Base-by-base conservation (phyloP, 1,140 invertebrate species). In the Cepaea nemoralis region DNA sequence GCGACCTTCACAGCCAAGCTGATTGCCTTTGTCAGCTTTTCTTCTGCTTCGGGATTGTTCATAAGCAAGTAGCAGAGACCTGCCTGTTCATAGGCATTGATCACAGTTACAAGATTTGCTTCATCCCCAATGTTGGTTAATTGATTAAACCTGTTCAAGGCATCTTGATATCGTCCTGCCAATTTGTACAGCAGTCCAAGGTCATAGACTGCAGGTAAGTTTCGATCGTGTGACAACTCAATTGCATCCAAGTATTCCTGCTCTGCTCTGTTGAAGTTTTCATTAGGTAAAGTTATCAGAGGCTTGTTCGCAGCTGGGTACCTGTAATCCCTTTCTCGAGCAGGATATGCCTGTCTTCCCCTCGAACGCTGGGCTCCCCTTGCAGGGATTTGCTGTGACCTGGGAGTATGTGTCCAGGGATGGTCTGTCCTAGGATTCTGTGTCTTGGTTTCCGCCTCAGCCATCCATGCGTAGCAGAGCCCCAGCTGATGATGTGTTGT, bases 401-500 rank as follows among this genome's bases (percentile, higher is more conserved):
- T 19, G 19, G 45, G 8, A 12, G 45, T 8, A 12, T 19, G 45
- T 48, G 45, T 19, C n/a, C n/a, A n/a, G n/a, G n/a, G n/a, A n/a
- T n/a, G n/a, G n/a, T n/a, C n/a, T n/a, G n/a, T n/a, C 8, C 45
- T 12, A 12, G 45, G 19, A 48, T 12, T 48, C 8, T 48, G 19
- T 19, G 12, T 66, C n/a, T n/a, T n/a, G n/a, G n/a, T n/a, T n/a
- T n/a, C n/a, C n/a, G n/a, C n/a, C n/a, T n/a, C n/a, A 10, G 66
- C 70, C 39, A 42, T 73, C 33, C 1, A 5, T 45, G n/a, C 37
- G 45, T 73, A 73, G n/a, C 37, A 40, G 33, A 40, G 8, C 1
- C 70, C 70, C 10, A 73, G 70, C 16, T 73, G 70, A 42, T 73
- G 70, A 39, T 40, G 39, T 10, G 70, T 27, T 40, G 39, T 40